phyloP scores from a whole-genome alignment of 2,888 invertebrate species.

The Pantelozetes paolii region DNA sequence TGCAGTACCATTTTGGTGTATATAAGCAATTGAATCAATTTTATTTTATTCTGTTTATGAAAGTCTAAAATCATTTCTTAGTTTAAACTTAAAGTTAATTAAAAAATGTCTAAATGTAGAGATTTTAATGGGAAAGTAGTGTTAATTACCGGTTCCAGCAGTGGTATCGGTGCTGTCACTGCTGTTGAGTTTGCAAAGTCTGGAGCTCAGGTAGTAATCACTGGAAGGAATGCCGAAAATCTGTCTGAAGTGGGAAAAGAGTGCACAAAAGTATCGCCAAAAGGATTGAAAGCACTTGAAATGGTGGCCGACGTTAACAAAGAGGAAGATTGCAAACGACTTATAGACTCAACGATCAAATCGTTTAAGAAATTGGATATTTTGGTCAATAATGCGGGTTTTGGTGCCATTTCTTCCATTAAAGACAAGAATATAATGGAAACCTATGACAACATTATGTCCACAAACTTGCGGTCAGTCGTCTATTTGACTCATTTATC shows the following conservation, averaged over 20 bases:
- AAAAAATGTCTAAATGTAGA: neutral
- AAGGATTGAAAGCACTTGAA: neutral
- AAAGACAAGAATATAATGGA: neutral
- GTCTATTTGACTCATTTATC: neutral
- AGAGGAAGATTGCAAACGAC: neutral
- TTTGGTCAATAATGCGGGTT: neutral
- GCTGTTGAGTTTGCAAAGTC: neutral
- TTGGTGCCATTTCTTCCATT: neutral
- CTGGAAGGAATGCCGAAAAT: neutral
- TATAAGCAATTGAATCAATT: too few species aligned
- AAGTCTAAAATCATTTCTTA: too few species aligned
- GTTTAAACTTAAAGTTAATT: too few species aligned
- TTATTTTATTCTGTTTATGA: too few species aligned
- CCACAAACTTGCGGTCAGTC: neutral
- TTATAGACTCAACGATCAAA: neutral
- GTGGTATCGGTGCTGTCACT: neutral
- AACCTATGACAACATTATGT: neutral
- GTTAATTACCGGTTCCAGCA: neutral
- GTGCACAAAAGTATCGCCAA: neutral
- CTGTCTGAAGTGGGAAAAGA: neutral
- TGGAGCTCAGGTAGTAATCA: neutral
- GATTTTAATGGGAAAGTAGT: conserved; percentile 4
- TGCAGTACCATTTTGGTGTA: too few species aligned
- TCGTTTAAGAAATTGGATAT: neutral
- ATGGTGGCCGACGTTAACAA: neutral